These are phyloP conservation scores for Xestoiulus laeticollis DNA, from an alignment of 2,888 invertebrate genomes.

Conservation along the genomic window DNA sequence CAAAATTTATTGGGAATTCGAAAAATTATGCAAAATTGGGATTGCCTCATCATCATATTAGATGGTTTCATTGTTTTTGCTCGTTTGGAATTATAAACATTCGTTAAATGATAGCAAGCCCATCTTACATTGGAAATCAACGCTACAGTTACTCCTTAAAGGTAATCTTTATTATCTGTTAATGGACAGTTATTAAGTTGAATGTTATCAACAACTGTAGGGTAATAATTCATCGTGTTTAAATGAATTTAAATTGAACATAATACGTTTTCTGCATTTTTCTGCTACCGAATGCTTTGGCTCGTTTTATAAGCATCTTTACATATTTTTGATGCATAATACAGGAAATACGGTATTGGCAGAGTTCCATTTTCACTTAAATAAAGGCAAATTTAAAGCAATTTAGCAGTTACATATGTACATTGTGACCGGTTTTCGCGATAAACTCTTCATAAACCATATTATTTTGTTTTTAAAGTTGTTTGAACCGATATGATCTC, in stretches of 20 bases:
- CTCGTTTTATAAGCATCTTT: background rate
- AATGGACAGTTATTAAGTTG: background rate
- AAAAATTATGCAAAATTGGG: background rate
- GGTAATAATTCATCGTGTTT: background rate
- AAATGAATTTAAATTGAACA: no score
- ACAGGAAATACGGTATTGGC: background rate
- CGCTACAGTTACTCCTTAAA: background rate
- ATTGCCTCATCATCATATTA: background rate
- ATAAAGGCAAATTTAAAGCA: no score
- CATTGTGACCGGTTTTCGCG: background rate
- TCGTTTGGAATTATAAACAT: background rate
- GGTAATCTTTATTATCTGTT: background rate
- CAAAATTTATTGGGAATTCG: background rate
- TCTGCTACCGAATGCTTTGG: background rate
- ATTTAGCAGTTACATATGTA: no score
- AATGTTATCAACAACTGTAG: no score
- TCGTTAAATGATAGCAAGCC: background rate
- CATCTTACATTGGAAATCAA: background rate
- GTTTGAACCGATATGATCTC: conserved; percentile 20
- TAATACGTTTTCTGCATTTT: background rate
- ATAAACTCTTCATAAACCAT: background rate
- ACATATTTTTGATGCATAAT: background rate
- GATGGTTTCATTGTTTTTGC: background rate
- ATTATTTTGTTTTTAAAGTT: background rate
- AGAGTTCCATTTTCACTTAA: background rate